Evolutionary conservation across 2,797 vertebrate genomes (phyloP).

Genomic region (Myotis vivesi): DNA sequence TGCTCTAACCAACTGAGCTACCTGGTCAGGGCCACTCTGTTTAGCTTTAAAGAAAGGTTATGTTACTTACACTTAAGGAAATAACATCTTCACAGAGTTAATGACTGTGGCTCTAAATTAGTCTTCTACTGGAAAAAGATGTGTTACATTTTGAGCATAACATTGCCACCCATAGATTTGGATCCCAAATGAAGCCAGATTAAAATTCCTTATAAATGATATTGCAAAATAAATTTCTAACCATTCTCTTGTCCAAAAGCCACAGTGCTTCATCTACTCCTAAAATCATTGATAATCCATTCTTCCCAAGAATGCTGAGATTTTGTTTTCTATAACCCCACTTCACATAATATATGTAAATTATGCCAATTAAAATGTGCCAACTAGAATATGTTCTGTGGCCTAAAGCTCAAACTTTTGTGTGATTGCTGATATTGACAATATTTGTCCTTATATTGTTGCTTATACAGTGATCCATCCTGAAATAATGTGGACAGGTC

Average conservation of each 20-base stretch:
- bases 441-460: background rate
- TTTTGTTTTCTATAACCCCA: background rate
- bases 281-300: background rate
- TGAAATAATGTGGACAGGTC: background rate
- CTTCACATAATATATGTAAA: background rate
- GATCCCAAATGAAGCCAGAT: background rate
- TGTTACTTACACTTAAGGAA: background rate
- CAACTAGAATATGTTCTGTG: background rate
- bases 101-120: background rate
- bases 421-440: background rate
- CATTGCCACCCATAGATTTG: background rate
- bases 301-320: background rate
- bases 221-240: slow-evolving; percentile 8
- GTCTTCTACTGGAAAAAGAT: background rate
- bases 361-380: background rate
- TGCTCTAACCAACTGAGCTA: background rate
- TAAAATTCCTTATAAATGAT: slow-evolving; percentile 21
- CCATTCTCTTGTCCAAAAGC: slow-evolving; percentile 17
- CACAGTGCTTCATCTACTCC: background rate
- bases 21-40: background rate
- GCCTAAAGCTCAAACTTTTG: background rate
- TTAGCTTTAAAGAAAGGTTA: slow-evolving; percentile 12
- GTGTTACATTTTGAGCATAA: background rate
- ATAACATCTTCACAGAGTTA: background rate
- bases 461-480: background rate